Percentiles rank a stretch among this genome's conserved stretches.
These are phyloP conservation scores for Myxocyprinus asiaticus DNA, from an alignment of 2,113 vertebrate species.

Conservation along the genomic window DNA sequence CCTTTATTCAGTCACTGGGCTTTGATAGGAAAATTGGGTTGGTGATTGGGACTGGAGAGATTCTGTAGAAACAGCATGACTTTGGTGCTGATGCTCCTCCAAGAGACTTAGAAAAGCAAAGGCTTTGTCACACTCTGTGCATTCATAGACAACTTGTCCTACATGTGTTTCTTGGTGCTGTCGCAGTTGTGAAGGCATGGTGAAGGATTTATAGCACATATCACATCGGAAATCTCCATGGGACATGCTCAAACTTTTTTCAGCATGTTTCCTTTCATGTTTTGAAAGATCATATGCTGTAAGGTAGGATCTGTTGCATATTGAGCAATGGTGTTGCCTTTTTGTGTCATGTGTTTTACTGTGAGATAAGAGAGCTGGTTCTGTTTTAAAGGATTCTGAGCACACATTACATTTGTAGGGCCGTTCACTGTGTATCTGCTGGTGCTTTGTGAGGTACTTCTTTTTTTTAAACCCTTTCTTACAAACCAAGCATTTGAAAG, in stretches of 20 bases:
- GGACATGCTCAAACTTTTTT: conserved; percentile 37
- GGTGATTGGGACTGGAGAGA: conserved; percentile 30
- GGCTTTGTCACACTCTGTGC: conserved; percentile 79
- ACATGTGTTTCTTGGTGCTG: conserved; percentile 77
- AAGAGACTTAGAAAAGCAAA: conserved; percentile 77
- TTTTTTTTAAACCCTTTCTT: conserved; percentile 65
- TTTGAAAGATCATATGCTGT: conserved; percentile 60
- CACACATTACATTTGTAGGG: conserved; percentile 49
- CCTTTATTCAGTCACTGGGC: conserved; percentile 29
- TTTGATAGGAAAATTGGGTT: conserved; percentile 18
- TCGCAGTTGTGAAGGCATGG: conserved; percentile 59
- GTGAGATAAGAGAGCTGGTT: conserved; percentile 13
- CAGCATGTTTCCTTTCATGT: conserved; percentile 67
- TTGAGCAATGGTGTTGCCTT: conserved; percentile 56
- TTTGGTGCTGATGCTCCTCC: conserved; percentile 71
- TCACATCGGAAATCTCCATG: conserved; percentile 69
- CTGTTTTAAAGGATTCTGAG: conserved; percentile 46
- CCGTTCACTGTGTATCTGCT: conserved; percentile 56
- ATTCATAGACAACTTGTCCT: conserved; percentile 79
- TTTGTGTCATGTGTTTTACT: conserved; percentile 27
- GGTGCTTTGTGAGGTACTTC: conserved; percentile 68
- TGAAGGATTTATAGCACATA: conserved; percentile 79
- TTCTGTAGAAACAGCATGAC: conserved; percentile 58
- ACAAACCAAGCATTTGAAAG: conserved; percentile 71
- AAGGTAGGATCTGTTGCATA: conserved; percentile 56